These are phyloP conservation scores for Pherbina coryleti DNA, from an alignment of 2,888 invertebrate genomes.

Conservation along the genomic window DNA sequence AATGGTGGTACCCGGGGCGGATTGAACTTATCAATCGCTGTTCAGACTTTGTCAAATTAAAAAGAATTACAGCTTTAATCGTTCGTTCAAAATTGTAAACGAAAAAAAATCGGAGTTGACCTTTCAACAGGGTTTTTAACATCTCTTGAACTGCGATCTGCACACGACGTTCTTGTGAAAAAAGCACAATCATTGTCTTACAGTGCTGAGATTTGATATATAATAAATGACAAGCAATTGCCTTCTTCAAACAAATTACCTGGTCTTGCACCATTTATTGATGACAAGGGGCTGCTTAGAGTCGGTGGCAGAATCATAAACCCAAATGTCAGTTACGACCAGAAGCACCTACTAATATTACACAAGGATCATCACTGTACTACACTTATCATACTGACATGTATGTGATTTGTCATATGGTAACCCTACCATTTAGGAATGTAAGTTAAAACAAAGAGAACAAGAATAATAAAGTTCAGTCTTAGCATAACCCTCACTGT, in stretches of 20 bases:
- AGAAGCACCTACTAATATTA: constrained; percentile 46
- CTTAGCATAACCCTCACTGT: too few relatives aligned
- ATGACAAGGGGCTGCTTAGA: constrained; percentile 40
- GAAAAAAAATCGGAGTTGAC: too few relatives aligned
- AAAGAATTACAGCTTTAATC: too few relatives aligned
- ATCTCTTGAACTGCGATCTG: constrained; percentile 20
- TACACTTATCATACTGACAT: constrained; percentile 29
- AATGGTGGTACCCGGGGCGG: too few relatives aligned
- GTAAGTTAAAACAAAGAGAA: too few relatives aligned
- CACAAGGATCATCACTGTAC: constrained; percentile 41
- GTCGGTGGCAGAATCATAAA: constrained; percentile 47
- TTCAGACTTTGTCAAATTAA: too few relatives aligned
- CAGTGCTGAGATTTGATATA: constrained; percentile 22
- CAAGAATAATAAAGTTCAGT: too few relatives aligned
- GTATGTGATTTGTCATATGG: too few relatives aligned
- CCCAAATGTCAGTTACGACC: constrained; percentile 39
- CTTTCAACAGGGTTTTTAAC: constrained; percentile 26
- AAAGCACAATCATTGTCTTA: constrained; percentile 32
- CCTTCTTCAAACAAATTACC: constrained; percentile 32
- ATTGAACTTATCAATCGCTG: too few relatives aligned
- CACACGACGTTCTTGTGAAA: constrained; percentile 30
- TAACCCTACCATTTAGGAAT: too few relatives aligned
- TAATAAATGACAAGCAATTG: constrained; percentile 29
- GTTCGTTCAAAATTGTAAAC: too few relatives aligned
- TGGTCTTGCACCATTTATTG: constrained; percentile 43